Conservation (phyloP, 2,888 invertebrate genomes). For the Ormyrus pomaceus region DNA sequence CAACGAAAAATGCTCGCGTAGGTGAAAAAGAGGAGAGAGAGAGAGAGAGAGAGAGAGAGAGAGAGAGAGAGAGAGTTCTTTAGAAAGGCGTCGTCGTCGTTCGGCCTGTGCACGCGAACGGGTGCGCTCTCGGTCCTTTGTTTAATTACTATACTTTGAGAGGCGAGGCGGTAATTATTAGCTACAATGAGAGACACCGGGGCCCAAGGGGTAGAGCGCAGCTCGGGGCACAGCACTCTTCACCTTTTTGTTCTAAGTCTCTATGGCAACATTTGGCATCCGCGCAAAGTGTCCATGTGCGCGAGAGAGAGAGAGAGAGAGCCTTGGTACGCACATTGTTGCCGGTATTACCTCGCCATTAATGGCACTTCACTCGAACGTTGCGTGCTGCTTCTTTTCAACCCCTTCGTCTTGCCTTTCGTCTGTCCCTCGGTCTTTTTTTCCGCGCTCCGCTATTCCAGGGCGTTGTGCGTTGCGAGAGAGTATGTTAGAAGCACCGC, state of each 20-base stretch:
- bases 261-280: slow-evolving; percentile 70
- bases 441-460: not conserved
- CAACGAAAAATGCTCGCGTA: no score
- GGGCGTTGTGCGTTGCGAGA: slow-evolving; percentile 16
- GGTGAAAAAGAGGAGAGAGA: not conserved
- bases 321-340: slow-evolving; percentile 57
- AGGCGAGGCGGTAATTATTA: slow-evolving; percentile 69
- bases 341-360: slow-evolving; percentile 65
- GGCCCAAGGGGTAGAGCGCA: no score
- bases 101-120: not conserved
- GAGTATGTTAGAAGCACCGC: slow-evolving; percentile 1
- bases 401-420: slow-evolving; percentile 51
- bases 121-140: slow-evolving; percentile 61
- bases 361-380: slow-evolving; percentile 66
- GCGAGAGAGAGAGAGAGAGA: slow-evolving; percentile 8
- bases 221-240: slow-evolving; percentile 32
- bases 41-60: slow-evolving; percentile 10
- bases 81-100: slow-evolving; percentile 19
- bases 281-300: slow-evolving; percentile 53
- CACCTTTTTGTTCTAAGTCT: slow-evolving; percentile 47
- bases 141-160: slow-evolving; percentile 70
- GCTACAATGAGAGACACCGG: slow-evolving; percentile 64
- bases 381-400: slow-evolving; percentile 45
- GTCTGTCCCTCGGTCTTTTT: slow-evolving; percentile 8
- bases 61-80: slow-evolving; percentile 19